phyloP scores from a whole-genome alignment of 2,797 vertebrate genomes.

The Micropoecilia bifurca region DNA sequence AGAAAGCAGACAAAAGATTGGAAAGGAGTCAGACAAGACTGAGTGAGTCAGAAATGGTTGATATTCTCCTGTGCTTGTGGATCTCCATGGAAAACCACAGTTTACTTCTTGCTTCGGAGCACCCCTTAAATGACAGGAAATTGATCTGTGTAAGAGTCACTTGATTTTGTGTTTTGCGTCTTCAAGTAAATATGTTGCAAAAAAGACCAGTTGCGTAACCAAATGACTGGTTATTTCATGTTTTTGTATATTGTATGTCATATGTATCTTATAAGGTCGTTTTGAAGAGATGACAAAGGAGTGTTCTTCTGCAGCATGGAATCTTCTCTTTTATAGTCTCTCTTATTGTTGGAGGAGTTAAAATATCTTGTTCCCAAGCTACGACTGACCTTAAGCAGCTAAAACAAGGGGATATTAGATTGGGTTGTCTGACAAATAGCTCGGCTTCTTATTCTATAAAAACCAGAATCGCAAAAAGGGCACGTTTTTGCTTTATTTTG shows the following conservation, averaged over 20 bases:
- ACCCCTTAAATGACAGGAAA: slow-evolving; percentile 28
- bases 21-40: slow-evolving; percentile 14
- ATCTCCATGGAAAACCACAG: slow-evolving; percentile 26
- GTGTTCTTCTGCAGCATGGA: not conserved
- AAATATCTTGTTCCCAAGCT: not conserved
- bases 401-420: not conserved
- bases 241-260: not conserved
- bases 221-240: not conserved
- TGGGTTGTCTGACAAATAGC: not conserved
- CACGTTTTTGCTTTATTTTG: not conserved
- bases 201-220: slow-evolving; percentile 12
- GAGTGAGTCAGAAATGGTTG: slow-evolving; percentile 5
- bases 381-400: not conserved
- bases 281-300: not conserved
- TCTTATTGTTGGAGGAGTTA: not conserved
- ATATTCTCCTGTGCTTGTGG: slow-evolving; percentile 35
- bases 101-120: slow-evolving; percentile 28
- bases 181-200: slow-evolving; percentile 18
- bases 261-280: not conserved
- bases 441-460: not conserved
- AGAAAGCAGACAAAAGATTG: slow-evolving; percentile 17
- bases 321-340: not conserved
- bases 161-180: slow-evolving; percentile 20
- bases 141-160: slow-evolving; percentile 29
- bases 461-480: not conserved